Conservation (phyloP, 2,888 invertebrate genomes). For the Melanostoma mellinum region DNA sequence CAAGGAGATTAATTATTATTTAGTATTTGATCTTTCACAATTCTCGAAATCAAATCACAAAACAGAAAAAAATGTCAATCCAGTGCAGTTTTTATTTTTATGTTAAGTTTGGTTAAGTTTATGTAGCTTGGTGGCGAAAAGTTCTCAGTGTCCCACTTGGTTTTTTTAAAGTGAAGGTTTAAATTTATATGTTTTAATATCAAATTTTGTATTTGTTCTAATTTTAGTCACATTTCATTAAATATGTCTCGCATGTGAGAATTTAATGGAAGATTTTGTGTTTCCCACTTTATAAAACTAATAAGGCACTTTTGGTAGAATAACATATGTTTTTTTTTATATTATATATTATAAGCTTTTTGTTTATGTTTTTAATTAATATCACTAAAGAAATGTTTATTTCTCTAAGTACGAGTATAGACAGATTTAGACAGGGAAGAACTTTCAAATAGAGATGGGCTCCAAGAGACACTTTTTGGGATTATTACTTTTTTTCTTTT, state of each 20-base stretch:
- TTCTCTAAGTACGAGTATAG: slow-evolving; percentile 59
- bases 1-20: neutral
- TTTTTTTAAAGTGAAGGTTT: slow-evolving; percentile 53
- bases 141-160: slow-evolving; percentile 39
- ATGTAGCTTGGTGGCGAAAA: slow-evolving; percentile 58
- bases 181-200: slow-evolving; percentile 55
- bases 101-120: slow-evolving; percentile 19
- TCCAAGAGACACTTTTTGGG: slow-evolving; percentile 10
- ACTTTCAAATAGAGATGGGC: too few species aligned
- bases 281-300: slow-evolving; percentile 39
- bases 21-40: neutral
- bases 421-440: neutral
- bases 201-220: slow-evolving; percentile 55
- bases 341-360: slow-evolving; percentile 23
- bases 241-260: slow-evolving; percentile 14
- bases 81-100: neutral
- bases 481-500: slow-evolving; percentile 30
- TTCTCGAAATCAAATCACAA: slow-evolving; percentile 29
- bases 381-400: slow-evolving; percentile 37
- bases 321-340: slow-evolving; percentile 29
- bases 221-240: slow-evolving; percentile 61
- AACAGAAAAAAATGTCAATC: neutral
- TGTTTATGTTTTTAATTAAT: slow-evolving; percentile 30
- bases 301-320: slow-evolving; percentile 59
- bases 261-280: slow-evolving; percentile 19